Evolutionary conservation across 1,140 invertebrate genomes (phyloP).

Genomic region (Drosophila albomicans): DNA sequence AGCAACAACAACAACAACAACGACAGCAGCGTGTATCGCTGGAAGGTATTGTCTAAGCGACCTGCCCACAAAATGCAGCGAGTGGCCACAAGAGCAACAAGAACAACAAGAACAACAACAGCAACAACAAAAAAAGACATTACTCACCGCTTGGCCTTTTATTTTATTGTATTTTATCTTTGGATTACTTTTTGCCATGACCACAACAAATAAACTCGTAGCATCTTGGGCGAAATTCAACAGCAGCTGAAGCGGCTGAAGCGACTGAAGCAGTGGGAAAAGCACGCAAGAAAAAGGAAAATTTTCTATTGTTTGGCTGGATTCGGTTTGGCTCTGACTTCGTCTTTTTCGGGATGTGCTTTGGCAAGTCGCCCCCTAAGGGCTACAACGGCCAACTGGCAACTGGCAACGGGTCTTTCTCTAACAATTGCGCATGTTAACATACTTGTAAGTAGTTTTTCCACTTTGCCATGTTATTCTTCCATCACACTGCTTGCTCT

Average conservation of each 20-base stretch:
- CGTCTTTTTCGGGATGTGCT: not conserved
- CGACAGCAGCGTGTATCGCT: conserved; percentile 48
- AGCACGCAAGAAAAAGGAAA: conserved; percentile 59
- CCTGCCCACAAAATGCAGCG: conserved; percentile 65
- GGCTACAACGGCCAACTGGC: conserved; percentile 53
- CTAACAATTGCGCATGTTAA: conserved; percentile 81
- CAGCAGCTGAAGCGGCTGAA: too few species aligned
- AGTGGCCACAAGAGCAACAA: conserved; percentile 33
- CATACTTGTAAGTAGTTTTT: conserved; percentile 84
- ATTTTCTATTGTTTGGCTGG: conserved; percentile 60
- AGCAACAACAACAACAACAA: conserved; percentile 45
- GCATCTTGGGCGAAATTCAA: conserved; percentile 67
- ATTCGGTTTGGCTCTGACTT: conserved; percentile 28
- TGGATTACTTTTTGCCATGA: conserved; percentile 83
- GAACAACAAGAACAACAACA: conserved; percentile 25
- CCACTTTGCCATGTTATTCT: conserved; percentile 72
- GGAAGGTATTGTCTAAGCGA: conserved; percentile 76
- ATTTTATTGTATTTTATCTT: conserved; percentile 84
- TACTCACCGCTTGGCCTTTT: conserved; percentile 81
- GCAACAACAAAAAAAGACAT: conserved; percentile 50
- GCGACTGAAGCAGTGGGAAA: conserved; percentile 19
- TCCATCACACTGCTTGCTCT: conserved; percentile 5
- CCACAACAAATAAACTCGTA: conserved; percentile 82
- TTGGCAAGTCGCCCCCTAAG: conserved; percentile 50
- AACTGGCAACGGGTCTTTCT: conserved; percentile 43